Conservation (phyloP, 1,140 invertebrate genomes). For the Anoplolepis gracilipes region DNA sequence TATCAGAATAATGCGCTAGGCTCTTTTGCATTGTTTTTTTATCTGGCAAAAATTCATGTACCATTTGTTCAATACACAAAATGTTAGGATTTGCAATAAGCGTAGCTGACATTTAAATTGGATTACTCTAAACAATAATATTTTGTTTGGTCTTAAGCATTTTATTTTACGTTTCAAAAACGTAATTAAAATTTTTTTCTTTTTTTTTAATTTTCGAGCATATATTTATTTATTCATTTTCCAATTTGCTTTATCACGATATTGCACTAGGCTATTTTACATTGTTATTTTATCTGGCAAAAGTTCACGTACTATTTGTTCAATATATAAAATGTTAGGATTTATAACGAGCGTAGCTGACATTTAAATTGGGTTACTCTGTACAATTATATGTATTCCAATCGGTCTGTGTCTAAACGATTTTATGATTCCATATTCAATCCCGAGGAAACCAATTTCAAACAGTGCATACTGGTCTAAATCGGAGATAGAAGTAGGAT, state of each 20-base stretch:
- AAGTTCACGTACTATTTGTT: background rate
- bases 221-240: background rate
- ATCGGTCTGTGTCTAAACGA: constrained; percentile 40
- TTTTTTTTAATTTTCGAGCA: background rate
- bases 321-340: background rate
- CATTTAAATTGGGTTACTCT: constrained; percentile 51
- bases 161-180: background rate
- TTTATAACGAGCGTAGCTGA: constrained; percentile 38
- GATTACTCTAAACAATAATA: too few species aligned
- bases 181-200: background rate
- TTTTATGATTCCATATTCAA: constrained; percentile 49
- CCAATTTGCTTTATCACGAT: background rate
- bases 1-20: background rate
- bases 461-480: constrained; percentile 10
- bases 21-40: background rate
- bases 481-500: background rate
- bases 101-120: too few species aligned
- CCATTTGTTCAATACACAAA: too few species aligned
- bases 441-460: constrained; percentile 55
- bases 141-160: background rate
- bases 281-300: background rate
- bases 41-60: background rate
- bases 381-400: constrained; percentile 53
- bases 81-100: too few species aligned
- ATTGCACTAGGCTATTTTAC: background rate